Conservation (phyloP, 1,140 invertebrate genomes). For the Latrodectus geometricus region DNA sequence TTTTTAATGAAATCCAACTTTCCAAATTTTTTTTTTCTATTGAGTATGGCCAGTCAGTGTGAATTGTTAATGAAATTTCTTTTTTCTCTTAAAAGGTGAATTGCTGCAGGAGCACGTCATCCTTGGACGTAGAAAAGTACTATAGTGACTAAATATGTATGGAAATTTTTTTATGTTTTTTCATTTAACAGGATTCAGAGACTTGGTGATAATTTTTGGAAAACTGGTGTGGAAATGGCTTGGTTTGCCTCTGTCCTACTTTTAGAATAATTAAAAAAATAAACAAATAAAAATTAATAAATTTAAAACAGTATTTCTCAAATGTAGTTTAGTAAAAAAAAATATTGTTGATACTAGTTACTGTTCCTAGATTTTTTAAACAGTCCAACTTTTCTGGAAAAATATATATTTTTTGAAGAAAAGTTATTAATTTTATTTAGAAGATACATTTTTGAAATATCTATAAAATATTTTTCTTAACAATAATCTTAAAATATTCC, state of each 20-base stretch:
- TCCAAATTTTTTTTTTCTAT: not conserved
- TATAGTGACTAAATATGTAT: conserved; percentile 31
- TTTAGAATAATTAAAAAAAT: not conserved
- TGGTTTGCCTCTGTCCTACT: not conserved
- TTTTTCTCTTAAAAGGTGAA: conserved; percentile 60
- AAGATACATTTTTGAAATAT: not conserved
- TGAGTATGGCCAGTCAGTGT: conserved; percentile 32
- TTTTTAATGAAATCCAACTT: not conserved
- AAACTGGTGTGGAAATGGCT: not conserved
- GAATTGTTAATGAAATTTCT: conserved; percentile 41
- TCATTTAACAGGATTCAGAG: conserved; percentile 38
- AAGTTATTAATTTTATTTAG: not conserved
- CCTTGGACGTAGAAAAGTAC: not conserved
- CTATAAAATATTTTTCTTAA: too few relatives aligned
- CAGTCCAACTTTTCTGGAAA: not conserved
- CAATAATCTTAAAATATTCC: too few relatives aligned
- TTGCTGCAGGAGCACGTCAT: not conserved
- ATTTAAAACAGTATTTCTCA: not conserved
- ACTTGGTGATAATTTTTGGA: not conserved
- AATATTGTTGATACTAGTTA: not conserved
- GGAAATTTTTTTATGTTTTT: conserved; percentile 45
- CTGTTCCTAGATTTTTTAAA: not conserved
- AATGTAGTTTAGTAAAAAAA: not conserved
- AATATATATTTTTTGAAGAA: not conserved
- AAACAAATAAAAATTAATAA: too few relatives aligned